phyloP scores from a whole-genome alignment of 2,113 vertebrate genomes.

The Anoplopoma fimbria region DNA sequence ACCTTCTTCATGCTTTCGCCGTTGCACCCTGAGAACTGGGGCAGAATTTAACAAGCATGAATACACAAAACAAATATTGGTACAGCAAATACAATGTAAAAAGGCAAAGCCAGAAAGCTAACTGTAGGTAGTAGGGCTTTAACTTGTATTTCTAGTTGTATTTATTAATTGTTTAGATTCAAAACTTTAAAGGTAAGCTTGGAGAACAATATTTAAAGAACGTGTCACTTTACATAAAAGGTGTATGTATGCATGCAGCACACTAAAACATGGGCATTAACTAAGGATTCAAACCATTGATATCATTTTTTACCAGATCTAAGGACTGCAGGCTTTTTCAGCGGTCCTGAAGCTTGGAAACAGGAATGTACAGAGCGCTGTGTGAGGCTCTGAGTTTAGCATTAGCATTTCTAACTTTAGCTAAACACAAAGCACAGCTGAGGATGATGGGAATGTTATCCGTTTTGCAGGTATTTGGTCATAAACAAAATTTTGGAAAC shows the following conservation, averaged over 20 bases:
- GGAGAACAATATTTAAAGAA: background rate
- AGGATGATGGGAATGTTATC: background rate
- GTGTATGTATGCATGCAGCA: background rate
- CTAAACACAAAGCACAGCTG: background rate
- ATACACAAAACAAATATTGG: background rate
- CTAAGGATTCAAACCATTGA: background rate
- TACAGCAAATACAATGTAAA: background rate
- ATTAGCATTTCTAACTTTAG: no score
- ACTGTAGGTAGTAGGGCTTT: background rate
- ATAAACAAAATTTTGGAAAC: background rate
- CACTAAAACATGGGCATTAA: background rate
- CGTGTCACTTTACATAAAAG: background rate
- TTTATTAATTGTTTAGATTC: background rate
- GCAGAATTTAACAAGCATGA: slow-evolving; percentile 19
- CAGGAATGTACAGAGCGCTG: background rate
- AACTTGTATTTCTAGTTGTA: background rate
- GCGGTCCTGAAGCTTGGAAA: background rate
- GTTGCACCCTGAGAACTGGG: slow-evolving; percentile 92
- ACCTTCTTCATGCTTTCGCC: slow-evolving; percentile 92
- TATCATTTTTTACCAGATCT: background rate
- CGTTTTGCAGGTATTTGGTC: background rate
- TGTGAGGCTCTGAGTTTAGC: background rate
- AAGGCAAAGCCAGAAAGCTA: background rate
- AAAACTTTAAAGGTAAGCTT: background rate
- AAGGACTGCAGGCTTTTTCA: background rate